phyloP scores from a whole-genome alignment of 2,888 invertebrate genomes.

The Dugesia japonica region DNA sequence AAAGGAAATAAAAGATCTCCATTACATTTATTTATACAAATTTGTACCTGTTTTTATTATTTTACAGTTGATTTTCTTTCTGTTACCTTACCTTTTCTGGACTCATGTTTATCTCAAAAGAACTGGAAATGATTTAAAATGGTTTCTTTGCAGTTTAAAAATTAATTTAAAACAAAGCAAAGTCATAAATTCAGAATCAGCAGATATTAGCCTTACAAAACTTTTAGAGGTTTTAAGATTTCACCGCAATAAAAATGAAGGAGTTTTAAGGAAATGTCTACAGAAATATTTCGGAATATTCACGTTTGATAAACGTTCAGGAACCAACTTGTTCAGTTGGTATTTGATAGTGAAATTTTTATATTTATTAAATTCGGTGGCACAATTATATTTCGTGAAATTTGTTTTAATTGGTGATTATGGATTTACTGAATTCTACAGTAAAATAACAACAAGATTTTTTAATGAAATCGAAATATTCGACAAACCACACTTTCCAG shows the following conservation, averaged over 20 bases:
- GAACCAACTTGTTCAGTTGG: too few relatives aligned
- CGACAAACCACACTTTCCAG: too few relatives aligned
- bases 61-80: not conserved
- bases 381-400: too few relatives aligned
- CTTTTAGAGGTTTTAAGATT: not conserved
- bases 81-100: not conserved
- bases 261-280: too few relatives aligned
- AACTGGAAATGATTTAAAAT: not conserved
- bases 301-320: too few relatives aligned
- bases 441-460: too few relatives aligned
- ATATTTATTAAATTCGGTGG: too few relatives aligned
- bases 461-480: too few relatives aligned
- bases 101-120: not conserved
- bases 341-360: too few relatives aligned
- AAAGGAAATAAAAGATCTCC: not conserved
- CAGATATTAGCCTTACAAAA: not conserved
- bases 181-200: not conserved
- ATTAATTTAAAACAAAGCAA: not conserved
- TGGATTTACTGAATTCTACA: too few relatives aligned
- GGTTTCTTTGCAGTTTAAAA: not conserved
- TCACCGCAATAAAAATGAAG: not conserved
- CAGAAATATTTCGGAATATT: too few relatives aligned
- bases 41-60: not conserved
- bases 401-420: too few relatives aligned
- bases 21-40: not conserved